These are phyloP conservation scores for Umimayanthus kanabou DNA, from an alignment of 92 coral and sea anemone genomes.

Conservation along the genomic window DNA sequence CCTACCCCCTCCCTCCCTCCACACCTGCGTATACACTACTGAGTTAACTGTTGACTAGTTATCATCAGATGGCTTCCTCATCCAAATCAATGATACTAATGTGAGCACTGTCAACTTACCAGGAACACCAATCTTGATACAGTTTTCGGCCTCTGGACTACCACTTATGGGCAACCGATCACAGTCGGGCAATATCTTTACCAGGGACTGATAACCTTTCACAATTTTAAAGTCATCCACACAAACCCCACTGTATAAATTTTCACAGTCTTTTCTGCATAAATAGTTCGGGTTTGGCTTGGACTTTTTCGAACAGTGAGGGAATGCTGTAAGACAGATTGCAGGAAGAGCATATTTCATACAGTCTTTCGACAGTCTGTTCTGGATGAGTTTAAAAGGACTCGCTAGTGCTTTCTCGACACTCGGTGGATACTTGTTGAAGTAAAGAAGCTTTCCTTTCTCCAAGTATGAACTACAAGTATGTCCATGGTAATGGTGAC, in stretches of 20 bases:
- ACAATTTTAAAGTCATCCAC: conserved; percentile 66
- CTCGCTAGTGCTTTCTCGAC: conserved; percentile 73
- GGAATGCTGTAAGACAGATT: conserved; percentile 77
- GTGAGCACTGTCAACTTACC: conserved; percentile 49
- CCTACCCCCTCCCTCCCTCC: no score
- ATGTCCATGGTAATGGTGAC: conserved; percentile 90
- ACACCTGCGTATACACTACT: no score
- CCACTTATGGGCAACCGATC: conserved; percentile 56
- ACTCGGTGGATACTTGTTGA: conserved; percentile 67
- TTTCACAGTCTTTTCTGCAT: conserved; percentile 86
- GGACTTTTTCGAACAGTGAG: conserved; percentile 72
- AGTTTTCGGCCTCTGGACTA: conserved; percentile 57
- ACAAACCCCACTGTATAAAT: conserved; percentile 73
- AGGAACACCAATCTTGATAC: conserved; percentile 70
- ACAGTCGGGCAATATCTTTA: conserved; percentile 82
- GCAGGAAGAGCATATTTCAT: conserved; percentile 82
- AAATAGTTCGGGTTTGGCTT: conserved; percentile 72
- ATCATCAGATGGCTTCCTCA: no score
- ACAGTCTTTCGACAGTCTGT: conserved; percentile 71
- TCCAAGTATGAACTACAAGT: conserved; percentile 75
- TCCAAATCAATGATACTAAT: no score
- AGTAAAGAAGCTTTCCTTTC: conserved; percentile 78
- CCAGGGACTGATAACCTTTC: conserved; percentile 44
- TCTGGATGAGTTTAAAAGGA: conserved; percentile 68
- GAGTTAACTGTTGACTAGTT: no score